Base-by-base conservation (phyloP, 2,888 invertebrate genomes). In the Zygogramma bicolorata region DNA sequence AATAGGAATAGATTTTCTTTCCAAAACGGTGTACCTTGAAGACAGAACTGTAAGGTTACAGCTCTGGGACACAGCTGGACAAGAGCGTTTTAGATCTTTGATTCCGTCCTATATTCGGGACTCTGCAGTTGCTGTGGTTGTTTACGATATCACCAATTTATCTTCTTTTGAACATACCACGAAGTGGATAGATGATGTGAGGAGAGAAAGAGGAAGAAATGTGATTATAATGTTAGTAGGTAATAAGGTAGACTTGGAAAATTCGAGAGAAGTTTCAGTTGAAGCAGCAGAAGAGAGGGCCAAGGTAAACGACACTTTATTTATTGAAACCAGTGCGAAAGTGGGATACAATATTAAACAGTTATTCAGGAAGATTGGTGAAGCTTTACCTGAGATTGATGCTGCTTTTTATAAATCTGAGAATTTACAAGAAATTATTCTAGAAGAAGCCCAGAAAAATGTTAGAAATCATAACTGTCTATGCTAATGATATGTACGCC, bases 141-240 rank as follows among this genome's bases (percentile, higher is more conserved):
- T 98, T 68, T 98, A 98, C 88, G 98, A 98, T 88, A 97, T 98
- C 82, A 98, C 98, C 84, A 98, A 95, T 89, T 94, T 95, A 76
- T 96, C 97, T 90, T 98, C 98, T 85, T 98, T 98, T 91, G 97
- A 98, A 88, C 97, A 98, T 89, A 98, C 97, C 77, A 96, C 97
- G 65, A 98, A 97, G 88, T 98, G 98, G 98, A 98, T 98, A 85
- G 97, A 98, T 88, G 98, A 98, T 89, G 98, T 98, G 68, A 92
- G 97, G 88, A 97, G 96, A 83, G 98, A 98, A 89, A 92, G 98
- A 83, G 98, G 98, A 70, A 95, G 95, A 84, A 97, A 98, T 90
- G 98, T 98, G 81, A 98, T 98, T 85, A 98, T 98, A 81, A 97
- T 98, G 96, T 90, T 98, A 87, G 97, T 75, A 60, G 71, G 74